Base-by-base conservation (phyloP, 1,140 invertebrate species). In the Zaprionus taronus region DNA sequence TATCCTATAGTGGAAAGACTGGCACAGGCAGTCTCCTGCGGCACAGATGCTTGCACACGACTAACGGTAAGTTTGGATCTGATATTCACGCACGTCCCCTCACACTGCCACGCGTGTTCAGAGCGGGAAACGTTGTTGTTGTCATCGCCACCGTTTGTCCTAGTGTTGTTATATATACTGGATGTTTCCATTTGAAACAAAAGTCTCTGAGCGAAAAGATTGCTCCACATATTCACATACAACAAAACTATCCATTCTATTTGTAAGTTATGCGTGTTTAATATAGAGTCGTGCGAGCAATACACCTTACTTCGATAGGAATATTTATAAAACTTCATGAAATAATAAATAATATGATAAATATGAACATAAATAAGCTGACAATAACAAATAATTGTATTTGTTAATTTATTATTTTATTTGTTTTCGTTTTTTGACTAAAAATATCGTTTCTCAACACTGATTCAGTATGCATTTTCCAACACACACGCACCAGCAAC, bases 51-150 rank as follows among this genome's bases (percentile, higher is more conserved):
- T 64, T 89, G 7, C 84, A 89, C 72, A 84, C 85, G 47, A 69
- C 75, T 81, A 89, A 84, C 84, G 84, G 84, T 89, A 89, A 90
- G 85, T 84, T 89, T 68, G 62, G 76, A 83, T 72, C 70, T 73
- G 70, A 72, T 83, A 80, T 80, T 80, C 53, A 83, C 73, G 60
- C 73, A 71, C 73, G 68, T 56, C 68, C 78, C 66, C 75, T 65
- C 69, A 69, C 83, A 84, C 75, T 84, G 85, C 85, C 84, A 89
- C 84, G 84, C 84, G 84, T 86, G 83, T 68, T 69, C 80, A 76
- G 55, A 61, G 56, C 61, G 73, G 68, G 28, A 38, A 58, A 12
- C 36, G 34, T 73, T 75, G 53, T 75, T 75, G 58, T 63, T 75
- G 72, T 75, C 67, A 75, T 75, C 68, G 73, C 68, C 73, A 72